These are phyloP conservation scores for Episyrphus balteatus DNA, from an alignment of 1,140 invertebrate genomes.

Conservation along the genomic window DNA sequence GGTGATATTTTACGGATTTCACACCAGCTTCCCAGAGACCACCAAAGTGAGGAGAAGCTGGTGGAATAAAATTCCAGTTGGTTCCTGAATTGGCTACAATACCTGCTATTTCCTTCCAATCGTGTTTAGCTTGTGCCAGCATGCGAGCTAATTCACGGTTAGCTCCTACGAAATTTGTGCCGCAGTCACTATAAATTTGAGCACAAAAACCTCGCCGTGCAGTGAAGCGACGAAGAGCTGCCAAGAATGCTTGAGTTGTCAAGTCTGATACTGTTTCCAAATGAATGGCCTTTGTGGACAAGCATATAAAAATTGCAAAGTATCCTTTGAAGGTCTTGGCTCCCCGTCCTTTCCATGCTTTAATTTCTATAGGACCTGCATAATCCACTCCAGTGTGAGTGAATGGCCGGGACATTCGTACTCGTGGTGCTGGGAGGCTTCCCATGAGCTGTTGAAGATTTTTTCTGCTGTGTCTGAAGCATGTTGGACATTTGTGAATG, in stretches of 20 bases:
- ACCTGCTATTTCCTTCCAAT: too few relatives aligned
- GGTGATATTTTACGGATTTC: constrained; percentile 13
- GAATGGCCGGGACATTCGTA: constrained; percentile 20
- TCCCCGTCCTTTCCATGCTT: constrained; percentile 7
- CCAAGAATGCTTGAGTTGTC: constrained; percentile 30
- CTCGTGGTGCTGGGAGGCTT: constrained; percentile 9
- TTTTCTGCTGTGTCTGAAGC: neutral
- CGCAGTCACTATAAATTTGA: constrained; percentile 15
- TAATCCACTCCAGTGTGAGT: constrained; percentile 20
- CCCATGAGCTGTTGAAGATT: constrained; percentile 8
- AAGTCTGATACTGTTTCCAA: constrained; percentile 22
- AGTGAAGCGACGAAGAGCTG: constrained; percentile 29
- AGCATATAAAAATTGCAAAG: constrained; percentile 33
- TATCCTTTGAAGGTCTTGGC: constrained; percentile 21
- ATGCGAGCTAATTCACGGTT: too few relatives aligned
- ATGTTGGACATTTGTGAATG: neutral
- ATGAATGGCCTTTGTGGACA: constrained; percentile 25
- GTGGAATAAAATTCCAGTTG: constrained; percentile 15
- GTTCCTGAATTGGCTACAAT: neutral
- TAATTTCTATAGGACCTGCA: constrained; percentile 18
- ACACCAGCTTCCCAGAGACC: constrained; percentile 18
- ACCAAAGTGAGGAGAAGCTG: constrained; percentile 12
- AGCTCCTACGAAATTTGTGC: constrained; percentile 17
- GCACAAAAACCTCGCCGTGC: constrained; percentile 12
- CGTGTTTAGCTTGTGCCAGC: too few relatives aligned